phyloP scores from a whole-genome alignment of 2,797 vertebrate species.

The Loris lydekkerianus region DNA sequence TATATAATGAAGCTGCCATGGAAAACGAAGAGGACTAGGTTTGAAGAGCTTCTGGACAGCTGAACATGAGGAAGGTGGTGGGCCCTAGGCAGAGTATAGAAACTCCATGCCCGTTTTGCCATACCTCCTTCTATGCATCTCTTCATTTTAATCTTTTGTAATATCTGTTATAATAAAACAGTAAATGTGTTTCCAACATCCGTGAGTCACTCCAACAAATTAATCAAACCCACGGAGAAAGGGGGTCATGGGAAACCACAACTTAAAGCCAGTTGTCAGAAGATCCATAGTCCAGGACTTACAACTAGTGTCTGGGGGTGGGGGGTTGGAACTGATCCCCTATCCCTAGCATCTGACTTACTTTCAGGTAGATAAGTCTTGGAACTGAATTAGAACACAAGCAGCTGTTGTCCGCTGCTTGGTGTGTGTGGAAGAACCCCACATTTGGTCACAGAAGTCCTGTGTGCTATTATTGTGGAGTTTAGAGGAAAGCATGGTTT shows the following conservation, averaged over 20 bases:
- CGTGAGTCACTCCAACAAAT: neutral
- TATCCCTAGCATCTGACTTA: neutral
- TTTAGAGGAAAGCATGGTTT: neutral
- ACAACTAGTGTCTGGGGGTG: neutral
- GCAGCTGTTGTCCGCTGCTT: neutral
- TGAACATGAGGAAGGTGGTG: neutral
- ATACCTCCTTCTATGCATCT: neutral
- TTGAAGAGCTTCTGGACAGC: neutral
- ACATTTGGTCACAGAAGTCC: neutral
- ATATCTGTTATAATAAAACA: neutral
- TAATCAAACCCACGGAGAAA: neutral
- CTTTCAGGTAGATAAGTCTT: neutral
- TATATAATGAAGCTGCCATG: neutral
- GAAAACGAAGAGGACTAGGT: neutral
- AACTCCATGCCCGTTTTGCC: neutral
- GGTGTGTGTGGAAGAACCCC: neutral
- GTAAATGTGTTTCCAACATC: neutral
- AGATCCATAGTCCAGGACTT: neutral
- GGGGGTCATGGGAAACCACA: neutral
- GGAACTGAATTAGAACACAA: neutral
- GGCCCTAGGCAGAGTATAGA: neutral
- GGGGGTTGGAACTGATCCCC: too few relatives aligned
- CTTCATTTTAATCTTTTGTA: neutral
- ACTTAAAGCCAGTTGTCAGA: neutral
- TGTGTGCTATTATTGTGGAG: neutral